A percentile compares a stretch with the other conserved stretches of the same genome.
These are phyloP conservation scores for Austrolebias charrua DNA, from an alignment of 2,797 vertebrate species.

Conservation along the genomic window DNA sequence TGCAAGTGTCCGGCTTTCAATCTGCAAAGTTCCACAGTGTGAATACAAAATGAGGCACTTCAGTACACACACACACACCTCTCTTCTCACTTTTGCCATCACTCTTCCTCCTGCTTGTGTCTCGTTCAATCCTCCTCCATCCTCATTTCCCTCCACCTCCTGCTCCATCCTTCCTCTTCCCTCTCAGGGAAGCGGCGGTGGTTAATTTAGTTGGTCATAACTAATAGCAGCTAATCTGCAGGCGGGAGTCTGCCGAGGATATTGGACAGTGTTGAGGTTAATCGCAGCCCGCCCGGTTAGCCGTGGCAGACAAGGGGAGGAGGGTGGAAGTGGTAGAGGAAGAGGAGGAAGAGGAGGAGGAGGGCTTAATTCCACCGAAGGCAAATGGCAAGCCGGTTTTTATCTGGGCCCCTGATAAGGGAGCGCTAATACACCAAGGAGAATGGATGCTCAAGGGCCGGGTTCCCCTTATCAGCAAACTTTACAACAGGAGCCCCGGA, in stretches of 20 bases:
- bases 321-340: constrained; percentile 71
- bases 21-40: constrained; percentile 32
- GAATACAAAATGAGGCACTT: constrained; percentile 57
- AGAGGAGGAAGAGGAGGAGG: constrained; percentile 73
- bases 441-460: constrained; percentile 99
- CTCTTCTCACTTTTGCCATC: constrained; percentile 51
- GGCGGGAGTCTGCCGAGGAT: constrained; percentile 98
- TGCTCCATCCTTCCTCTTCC: constrained; percentile 32
- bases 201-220: constrained; percentile 99
- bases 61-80: constrained; percentile 45
- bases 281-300: constrained; percentile 99
- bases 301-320: constrained; percentile 98
- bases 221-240: constrained; percentile 99
- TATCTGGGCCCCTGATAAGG: constrained; percentile 99
- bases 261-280: constrained; percentile 99
- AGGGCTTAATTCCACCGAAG: constrained; percentile 99
- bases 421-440: constrained; percentile 99
- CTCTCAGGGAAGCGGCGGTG: constrained; percentile 83
- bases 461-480: constrained; percentile 99
- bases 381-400: constrained; percentile 98
- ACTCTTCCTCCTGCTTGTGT: constrained; percentile 35
- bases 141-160: constrained; percentile 24
- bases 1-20: constrained; percentile 29
- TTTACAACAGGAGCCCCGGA: constrained; percentile 99
- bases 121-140: constrained; percentile 69